Percentiles rank a stretch among this genome's conserved stretches.
Conservation (phyloP, 2,797 vertebrate genomes). For the Melanotaenia boesemani region DNA sequence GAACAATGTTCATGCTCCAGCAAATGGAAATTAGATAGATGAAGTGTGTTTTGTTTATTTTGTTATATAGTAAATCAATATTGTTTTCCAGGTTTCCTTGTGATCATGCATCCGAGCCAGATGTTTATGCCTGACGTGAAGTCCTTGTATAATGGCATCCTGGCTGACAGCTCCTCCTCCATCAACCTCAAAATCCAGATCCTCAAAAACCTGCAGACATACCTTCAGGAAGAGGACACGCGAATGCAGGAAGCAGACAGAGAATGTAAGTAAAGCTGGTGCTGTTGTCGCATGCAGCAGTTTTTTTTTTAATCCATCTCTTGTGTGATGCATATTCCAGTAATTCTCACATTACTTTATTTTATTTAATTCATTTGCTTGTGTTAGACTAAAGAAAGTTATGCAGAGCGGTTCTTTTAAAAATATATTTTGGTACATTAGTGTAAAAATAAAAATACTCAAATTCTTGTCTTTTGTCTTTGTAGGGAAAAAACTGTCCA, state of each 20-base stretch:
- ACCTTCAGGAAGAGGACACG: slow-evolving; percentile 96
- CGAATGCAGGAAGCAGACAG: slow-evolving; percentile 97
- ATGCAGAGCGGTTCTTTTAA: not conserved
- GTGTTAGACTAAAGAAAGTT: too few relatives aligned
- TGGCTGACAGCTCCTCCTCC: slow-evolving; percentile 90
- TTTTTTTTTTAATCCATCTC: not conserved
- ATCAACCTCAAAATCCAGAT: slow-evolving; percentile 98
- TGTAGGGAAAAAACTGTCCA: slow-evolving; percentile 96
- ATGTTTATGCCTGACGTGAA: slow-evolving; percentile 98
- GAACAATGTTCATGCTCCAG: not conserved
- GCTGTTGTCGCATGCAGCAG: not conserved
- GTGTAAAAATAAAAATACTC: too few relatives aligned
- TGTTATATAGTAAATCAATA: slow-evolving; percentile 4
- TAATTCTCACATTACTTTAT: not conserved
- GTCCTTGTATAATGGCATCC: slow-evolving; percentile 93
- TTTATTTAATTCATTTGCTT: not conserved
- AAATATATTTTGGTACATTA: not conserved
- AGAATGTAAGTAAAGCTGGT: slow-evolving; percentile 88
- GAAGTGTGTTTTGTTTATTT: slow-evolving; percentile 5
- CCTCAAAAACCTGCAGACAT: slow-evolving; percentile 98
- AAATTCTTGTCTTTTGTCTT: not conserved
- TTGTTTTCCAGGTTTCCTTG: slow-evolving; percentile 89
- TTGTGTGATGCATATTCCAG: not conserved
- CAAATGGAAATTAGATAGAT: not conserved
- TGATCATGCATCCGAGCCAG: slow-evolving; percentile 97